phyloP scores from a whole-genome alignment of 1,140 invertebrate species.

The Periplaneta americana region DNA sequence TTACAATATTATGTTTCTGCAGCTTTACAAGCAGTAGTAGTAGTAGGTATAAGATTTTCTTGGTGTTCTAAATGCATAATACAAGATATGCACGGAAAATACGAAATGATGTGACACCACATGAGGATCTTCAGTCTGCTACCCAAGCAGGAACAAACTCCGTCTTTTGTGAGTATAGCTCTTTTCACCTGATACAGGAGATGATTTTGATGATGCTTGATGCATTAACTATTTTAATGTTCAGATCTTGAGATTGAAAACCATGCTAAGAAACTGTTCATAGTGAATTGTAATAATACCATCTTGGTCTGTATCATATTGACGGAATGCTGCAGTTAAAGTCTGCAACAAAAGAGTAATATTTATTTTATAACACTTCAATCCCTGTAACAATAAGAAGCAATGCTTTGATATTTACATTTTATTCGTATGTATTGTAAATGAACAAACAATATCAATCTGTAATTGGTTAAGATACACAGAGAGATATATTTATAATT shows the following conservation, averaged over 20 bases:
- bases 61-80: no score
- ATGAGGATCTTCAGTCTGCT: no score
- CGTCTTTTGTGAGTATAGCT: no score
- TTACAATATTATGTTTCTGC: no score
- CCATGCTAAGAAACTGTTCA: slow-evolving; percentile 94
- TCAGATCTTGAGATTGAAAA: slow-evolving; percentile 88
- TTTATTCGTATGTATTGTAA: background rate
- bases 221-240: no score
- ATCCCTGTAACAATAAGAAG: background rate
- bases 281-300: slow-evolving; percentile 95
- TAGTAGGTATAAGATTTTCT: no score
- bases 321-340: slow-evolving; percentile 81
- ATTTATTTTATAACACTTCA: background rate
- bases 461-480: background rate
- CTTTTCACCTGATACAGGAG: no score
- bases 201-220: no score
- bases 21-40: no score
- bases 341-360: slow-evolving; percentile 62
- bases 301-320: slow-evolving; percentile 89
- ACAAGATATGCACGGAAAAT: no score
- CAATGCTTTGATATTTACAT: background rate
- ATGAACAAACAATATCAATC: background rate
- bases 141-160: no score
- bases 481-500: background rate
- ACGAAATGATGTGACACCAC: no score